phyloP scores from a whole-genome alignment of 2,113 vertebrate genomes.

The Porphyrio hochstetteri region DNA sequence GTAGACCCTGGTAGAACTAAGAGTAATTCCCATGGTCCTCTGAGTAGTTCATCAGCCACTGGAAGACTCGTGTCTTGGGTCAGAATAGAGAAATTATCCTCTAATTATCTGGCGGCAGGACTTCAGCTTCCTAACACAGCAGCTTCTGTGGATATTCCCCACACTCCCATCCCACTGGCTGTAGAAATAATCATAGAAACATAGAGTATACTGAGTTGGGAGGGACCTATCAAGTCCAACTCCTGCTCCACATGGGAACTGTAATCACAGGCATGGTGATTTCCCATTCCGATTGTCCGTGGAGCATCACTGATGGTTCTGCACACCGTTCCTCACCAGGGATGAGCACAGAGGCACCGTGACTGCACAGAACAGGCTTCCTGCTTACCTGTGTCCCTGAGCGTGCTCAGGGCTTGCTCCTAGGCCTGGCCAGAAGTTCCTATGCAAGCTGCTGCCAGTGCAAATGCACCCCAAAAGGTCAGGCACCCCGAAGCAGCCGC shows the following conservation, averaged over 20 bases:
- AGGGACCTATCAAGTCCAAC: no score
- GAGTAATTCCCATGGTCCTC: background rate
- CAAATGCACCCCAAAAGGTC: background rate
- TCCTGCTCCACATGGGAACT: no score
- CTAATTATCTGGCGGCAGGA: background rate
- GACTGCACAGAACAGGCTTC: background rate
- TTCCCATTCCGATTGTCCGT: no score
- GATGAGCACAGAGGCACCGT: fast-evolving
- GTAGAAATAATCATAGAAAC: background rate
- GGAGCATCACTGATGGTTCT: background rate
- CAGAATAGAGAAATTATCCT: background rate
- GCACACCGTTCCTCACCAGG: background rate
- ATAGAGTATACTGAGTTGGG: no score
- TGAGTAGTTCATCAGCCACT: background rate
- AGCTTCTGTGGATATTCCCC: background rate
- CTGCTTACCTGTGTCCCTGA: background rate
- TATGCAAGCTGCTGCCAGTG: background rate
- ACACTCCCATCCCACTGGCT: background rate
- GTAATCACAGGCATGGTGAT: no score
- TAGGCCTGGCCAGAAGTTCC: background rate
- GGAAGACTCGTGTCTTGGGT: background rate
- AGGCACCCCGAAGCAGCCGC: background rate
- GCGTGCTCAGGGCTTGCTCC: fast-evolving
- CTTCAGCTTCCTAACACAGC: background rate
- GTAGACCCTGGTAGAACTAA: background rate